Evolutionary conservation across 2,888 invertebrate genomes (phyloP).

Genomic region (Dynastes hyllus): DNA sequence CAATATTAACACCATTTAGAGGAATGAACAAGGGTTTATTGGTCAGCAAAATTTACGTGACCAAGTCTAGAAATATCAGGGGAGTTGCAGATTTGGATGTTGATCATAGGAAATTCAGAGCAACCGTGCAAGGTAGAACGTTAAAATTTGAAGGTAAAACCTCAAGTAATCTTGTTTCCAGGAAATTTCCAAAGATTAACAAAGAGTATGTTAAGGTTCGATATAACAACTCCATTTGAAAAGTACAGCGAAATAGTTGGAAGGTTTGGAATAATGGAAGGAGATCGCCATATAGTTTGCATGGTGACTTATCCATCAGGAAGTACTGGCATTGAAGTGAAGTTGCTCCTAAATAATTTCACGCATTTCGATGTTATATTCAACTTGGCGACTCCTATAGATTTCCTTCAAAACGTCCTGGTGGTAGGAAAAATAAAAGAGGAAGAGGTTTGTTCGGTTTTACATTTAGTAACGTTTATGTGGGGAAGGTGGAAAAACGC

Average conservation of each 20-base stretch:
- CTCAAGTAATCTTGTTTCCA: constrained; percentile 57
- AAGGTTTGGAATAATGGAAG: constrained; percentile 82
- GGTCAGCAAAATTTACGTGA: constrained; percentile 78
- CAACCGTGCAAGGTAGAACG: constrained; percentile 76
- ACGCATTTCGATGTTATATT: constrained; percentile 84
- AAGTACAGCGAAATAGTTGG: constrained; percentile 79
- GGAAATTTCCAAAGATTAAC: constrained; percentile 82
- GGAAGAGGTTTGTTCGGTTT: constrained; percentile 74
- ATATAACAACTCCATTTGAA: constrained; percentile 83
- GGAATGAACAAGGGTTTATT: constrained; percentile 81
- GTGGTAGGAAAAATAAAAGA: constrained; percentile 80
- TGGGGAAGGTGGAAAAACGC: constrained; percentile 10
- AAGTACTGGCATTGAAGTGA: constrained; percentile 81
- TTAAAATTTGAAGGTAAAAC: neutral
- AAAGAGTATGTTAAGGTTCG: constrained; percentile 83
- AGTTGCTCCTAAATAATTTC: constrained; percentile 77
- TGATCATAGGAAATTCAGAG: constrained; percentile 80
- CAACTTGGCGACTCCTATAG: constrained; percentile 83
- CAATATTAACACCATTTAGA: constrained; percentile 79
- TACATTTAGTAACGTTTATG: constrained; percentile 21
- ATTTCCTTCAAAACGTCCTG: constrained; percentile 79
- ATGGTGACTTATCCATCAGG: constrained; percentile 80
- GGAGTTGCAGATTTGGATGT: constrained; percentile 82
- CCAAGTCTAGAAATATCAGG: constrained; percentile 77
- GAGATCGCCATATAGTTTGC: constrained; percentile 81